Conservation (phyloP, 2,113 vertebrate species). For the Corythoichthys haematopterus region DNA sequence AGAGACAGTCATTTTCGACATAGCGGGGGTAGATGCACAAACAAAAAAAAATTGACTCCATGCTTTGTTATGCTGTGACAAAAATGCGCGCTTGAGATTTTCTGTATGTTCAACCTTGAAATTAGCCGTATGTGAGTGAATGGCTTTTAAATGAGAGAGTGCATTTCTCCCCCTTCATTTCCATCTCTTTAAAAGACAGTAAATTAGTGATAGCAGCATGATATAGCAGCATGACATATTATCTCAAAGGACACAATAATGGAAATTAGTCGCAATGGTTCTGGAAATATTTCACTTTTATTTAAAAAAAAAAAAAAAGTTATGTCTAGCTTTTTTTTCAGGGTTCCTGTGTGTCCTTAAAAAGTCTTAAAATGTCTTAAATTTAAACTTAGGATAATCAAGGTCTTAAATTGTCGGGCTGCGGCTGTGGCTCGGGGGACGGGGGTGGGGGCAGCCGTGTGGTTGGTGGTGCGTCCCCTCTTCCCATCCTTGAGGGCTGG, state of each 20-base stretch:
- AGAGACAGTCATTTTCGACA: slow-evolving; percentile 28
- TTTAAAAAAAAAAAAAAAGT: background rate
- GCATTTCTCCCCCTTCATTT: slow-evolving; percentile 24
- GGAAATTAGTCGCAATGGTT: slow-evolving; percentile 48
- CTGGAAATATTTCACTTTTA: slow-evolving; percentile 46
- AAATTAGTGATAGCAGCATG: slow-evolving; percentile 41
- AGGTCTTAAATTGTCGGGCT: no score
- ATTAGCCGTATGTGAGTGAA: slow-evolving; percentile 37
- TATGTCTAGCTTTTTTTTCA: no score
- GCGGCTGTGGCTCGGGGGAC: no score
- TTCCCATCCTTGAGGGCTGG: no score
- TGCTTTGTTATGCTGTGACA: background rate
- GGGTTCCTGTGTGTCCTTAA: no score
- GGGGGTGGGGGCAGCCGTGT: no score
- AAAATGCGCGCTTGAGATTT: slow-evolving; percentile 25
- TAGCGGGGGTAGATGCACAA: slow-evolving; percentile 7
- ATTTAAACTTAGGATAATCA: no score
- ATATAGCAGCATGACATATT: slow-evolving; percentile 29
- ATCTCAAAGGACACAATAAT: slow-evolving; percentile 63
- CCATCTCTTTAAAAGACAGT: slow-evolving; percentile 35
- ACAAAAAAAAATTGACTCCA: background rate
- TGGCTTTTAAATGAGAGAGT: slow-evolving; percentile 33
- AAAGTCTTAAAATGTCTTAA: no score
- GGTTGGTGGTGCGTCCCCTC: no score
- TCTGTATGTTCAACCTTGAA: slow-evolving; percentile 32